These are phyloP conservation scores for Fratercula arctica DNA, from an alignment of 2,797 vertebrate species.

Conservation along the genomic window DNA sequence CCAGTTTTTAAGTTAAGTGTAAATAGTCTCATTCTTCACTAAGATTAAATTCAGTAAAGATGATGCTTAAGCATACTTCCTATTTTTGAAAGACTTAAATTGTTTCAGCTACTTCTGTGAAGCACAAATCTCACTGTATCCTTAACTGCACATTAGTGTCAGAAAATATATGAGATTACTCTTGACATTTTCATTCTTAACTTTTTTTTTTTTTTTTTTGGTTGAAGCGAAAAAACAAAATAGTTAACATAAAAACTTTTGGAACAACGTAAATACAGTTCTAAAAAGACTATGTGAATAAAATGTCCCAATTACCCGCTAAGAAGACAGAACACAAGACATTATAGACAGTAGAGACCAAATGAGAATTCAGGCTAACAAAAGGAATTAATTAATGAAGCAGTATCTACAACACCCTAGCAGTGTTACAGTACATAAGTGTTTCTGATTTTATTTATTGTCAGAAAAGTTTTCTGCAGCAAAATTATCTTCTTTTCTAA, in stretches of 20 bases:
- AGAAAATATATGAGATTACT: background rate
- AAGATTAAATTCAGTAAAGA: background rate
- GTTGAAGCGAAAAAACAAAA: background rate
- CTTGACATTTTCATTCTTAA: background rate
- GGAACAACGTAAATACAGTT: background rate
- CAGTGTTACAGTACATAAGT: background rate
- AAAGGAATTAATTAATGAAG: background rate
- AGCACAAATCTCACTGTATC: background rate
- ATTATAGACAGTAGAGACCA: background rate
- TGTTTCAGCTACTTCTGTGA: background rate
- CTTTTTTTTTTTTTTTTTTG: background rate
- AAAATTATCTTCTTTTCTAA: background rate
- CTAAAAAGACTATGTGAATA: background rate
- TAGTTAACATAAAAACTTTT: background rate
- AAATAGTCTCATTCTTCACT: background rate
- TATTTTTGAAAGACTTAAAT: background rate
- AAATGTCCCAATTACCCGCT: background rate
- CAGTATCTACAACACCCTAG: background rate
- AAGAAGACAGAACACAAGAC: background rate
- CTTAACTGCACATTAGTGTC: background rate
- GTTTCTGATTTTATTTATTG: background rate
- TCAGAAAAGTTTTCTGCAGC: background rate
- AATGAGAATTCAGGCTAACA: background rate
- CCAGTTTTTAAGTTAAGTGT: background rate
- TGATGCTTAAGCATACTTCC: background rate